These are phyloP conservation scores for Meloidogyne exigua DNA, from an alignment of 1,140 invertebrate species.

Conservation along the genomic window DNA sequence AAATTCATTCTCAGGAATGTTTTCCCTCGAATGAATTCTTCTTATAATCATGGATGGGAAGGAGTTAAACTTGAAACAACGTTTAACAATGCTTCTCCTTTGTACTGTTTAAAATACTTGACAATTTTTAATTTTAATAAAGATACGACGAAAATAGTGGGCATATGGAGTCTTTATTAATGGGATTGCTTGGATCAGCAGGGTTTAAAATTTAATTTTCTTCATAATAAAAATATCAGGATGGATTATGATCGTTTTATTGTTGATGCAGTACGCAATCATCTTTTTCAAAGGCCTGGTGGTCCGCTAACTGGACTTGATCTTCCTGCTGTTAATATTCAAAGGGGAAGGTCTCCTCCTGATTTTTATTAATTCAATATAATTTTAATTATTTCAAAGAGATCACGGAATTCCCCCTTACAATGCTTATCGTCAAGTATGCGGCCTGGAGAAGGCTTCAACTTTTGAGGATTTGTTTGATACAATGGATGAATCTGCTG, in stretches of 20 bases:
- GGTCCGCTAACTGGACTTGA: conserved; percentile 74
- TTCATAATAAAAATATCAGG: conserved; percentile 16
- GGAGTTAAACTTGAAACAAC: conserved; percentile 34
- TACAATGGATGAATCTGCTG: conserved; percentile 52
- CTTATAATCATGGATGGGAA: conserved; percentile 37
- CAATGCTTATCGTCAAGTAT: conserved; percentile 53
- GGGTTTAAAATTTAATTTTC: conserved; percentile 28
- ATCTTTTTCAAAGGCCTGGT: conserved; percentile 60
- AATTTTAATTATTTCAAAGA: conserved; percentile 74
- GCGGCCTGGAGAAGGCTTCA: conserved; percentile 38
- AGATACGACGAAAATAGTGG: conserved; percentile 36
- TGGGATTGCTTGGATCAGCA: conserved; percentile 56
- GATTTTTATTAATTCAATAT: conserved; percentile 77
- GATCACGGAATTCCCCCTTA: conserved; percentile 75
- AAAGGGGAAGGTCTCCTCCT: conserved; percentile 83
- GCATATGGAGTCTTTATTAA: conserved; percentile 59
- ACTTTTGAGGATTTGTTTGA: conserved; percentile 55
- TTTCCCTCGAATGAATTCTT: conserved; percentile 60
- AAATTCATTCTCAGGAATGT: conserved; percentile 11
- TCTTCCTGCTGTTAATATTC: conserved; percentile 89
- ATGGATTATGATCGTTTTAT: conserved; percentile 63
- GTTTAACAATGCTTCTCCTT: conserved; percentile 55
- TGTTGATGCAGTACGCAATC: conserved; percentile 58
- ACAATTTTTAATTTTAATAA: not conserved
- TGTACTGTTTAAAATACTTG: conserved; percentile 45